Evolutionary conservation across 2,888 invertebrate genomes (phyloP), one percentile per base, ranked within the genome.

Genomic region (Drosophila emarginata): DNA sequence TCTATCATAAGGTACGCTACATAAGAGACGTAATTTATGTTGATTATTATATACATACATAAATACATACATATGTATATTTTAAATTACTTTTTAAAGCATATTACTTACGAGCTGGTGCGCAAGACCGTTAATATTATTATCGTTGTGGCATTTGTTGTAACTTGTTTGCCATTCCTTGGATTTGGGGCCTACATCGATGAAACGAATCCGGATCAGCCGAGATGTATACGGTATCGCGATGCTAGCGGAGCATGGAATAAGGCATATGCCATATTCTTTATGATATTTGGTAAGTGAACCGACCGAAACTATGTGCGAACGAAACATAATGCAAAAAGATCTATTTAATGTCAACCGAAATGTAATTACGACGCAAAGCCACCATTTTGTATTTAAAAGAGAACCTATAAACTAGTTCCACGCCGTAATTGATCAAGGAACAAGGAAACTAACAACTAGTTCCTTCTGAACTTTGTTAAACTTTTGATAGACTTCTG

Each of bases 1-100:
- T 96, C 82, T 97, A 97, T 91, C 97, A 97, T 91, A 96, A 96
- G 95, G 97, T 97, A 97, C 64, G 64, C 76, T 21, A 14, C 9
- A 4, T 18, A 18, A 12, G 18, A 21, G 0, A 4, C 11, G 18
- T 4, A 12, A 45, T 21, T 45, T 21, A 21, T 21, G 18, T 12
- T 11, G 21, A 15, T 21, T n/a, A 12, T 32, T 9, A 0, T 12
- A 21, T n/a, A n/a, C n/a, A n/a, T n/a, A n/a, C n/a, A n/a, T n/a
- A n/a, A n/a, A n/a, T n/a, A n/a, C n/a, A n/a, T n/a, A n/a, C 1
- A 23, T 23, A 23, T 23, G 4, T 23, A 4, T 26, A 26, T 26
- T 26, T 26, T 1, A 26, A 26, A 26, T 26, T 5, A 26, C 6
- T 5, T 28, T 32, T 15, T 93, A 56, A 93, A 97, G 97, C 94